Evolutionary conservation across 2,797 vertebrate genomes (phyloP).

Genomic region (Astyanax mexicanus): DNA sequence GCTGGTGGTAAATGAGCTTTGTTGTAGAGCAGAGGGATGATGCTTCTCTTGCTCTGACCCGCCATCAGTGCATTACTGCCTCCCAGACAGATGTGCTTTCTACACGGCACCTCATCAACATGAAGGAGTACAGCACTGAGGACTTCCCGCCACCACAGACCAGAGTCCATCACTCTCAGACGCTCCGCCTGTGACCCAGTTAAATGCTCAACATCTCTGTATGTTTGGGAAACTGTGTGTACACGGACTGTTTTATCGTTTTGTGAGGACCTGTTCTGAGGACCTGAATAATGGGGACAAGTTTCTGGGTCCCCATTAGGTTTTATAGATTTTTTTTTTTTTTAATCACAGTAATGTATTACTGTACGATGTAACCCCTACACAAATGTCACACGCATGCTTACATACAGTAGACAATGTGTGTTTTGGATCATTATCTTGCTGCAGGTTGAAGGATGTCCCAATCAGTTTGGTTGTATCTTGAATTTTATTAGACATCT

Average conservation of each 20-base stretch:
- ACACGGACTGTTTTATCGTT: conserved; percentile 49
- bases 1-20: conserved; percentile 43
- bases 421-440: too few species aligned
- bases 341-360: too few species aligned
- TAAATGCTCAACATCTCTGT: conserved; percentile 40
- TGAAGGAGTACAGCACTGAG: conserved; percentile 48
- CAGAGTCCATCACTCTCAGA: conserved; percentile 44
- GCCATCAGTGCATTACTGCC: conserved; percentile 62
- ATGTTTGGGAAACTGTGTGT: neutral
- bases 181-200: conserved; percentile 5
- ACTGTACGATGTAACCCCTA: too few species aligned
- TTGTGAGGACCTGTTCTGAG: neutral
- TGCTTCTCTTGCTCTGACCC: conserved; percentile 59
- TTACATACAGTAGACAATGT: too few species aligned
- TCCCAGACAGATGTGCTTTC: conserved; percentile 51
- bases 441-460: too few species aligned
- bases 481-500: too few species aligned
- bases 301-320: neutral
- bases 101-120: conserved; percentile 52
- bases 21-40: conserved; percentile 51
- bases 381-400: too few species aligned
- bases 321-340: too few species aligned
- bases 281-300: too few species aligned
- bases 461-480: too few species aligned
- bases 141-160: conserved; percentile 50